Evolutionary conservation across 2,113 vertebrate genomes (phyloP).

Genomic region (Heterochromis multidens): DNA sequence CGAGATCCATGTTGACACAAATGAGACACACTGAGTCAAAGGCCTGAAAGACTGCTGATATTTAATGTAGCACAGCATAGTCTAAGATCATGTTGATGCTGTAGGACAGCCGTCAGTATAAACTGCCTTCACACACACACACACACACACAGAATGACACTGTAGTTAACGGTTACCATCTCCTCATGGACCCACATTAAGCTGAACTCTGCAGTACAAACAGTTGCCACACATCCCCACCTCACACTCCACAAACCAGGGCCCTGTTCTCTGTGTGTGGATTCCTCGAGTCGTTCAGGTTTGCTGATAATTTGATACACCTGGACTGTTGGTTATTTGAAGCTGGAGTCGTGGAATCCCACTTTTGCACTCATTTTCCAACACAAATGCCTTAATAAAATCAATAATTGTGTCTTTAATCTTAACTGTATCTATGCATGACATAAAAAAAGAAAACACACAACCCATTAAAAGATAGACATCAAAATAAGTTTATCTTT

Average conservation of each 20-base stretch:
- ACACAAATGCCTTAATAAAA: not conserved
- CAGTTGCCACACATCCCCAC: not conserved
- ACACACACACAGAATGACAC: not conserved
- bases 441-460: not conserved
- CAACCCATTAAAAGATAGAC: not conserved
- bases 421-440: not conserved
- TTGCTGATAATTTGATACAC: not conserved
- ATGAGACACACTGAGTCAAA: constrained; percentile 17
- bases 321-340: not conserved
- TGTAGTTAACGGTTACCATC: not conserved
- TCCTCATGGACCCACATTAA: constrained; percentile 3
- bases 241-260: not conserved
- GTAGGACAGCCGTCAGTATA: constrained; percentile 33
- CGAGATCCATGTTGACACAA: not conserved
- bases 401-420: not conserved
- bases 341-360: not conserved
- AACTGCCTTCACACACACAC: constrained; percentile 17
- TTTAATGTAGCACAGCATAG: constrained; percentile 61
- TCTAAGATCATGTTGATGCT: constrained; percentile 58
- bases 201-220: not conserved
- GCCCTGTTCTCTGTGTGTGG: not conserved
- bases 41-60: constrained; percentile 56
- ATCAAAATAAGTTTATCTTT: not conserved
- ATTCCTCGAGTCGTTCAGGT: not conserved
- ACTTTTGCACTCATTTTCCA: not conserved